Conservation (phyloP, 2,888 invertebrate genomes). For the Perithous albicinctus region DNA sequence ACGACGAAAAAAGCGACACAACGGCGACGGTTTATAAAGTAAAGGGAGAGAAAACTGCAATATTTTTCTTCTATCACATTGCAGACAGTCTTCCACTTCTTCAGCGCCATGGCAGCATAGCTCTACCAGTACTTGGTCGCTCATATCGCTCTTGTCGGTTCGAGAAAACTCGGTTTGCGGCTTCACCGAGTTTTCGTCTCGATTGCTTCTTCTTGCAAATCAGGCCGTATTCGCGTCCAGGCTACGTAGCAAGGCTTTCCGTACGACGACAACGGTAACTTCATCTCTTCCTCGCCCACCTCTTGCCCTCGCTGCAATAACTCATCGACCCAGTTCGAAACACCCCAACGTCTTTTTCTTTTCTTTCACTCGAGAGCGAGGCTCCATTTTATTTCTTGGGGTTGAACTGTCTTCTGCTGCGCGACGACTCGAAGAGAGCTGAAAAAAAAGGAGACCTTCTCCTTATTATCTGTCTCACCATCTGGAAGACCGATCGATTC, state of each 20-base stretch:
- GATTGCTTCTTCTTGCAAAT: slow-evolving; percentile 60
- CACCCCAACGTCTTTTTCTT: slow-evolving; percentile 17
- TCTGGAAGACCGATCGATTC: slow-evolving; percentile 7
- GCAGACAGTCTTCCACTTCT: slow-evolving; percentile 26
- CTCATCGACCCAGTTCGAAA: slow-evolving; percentile 66
- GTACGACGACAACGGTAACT: slow-evolving; percentile 34
- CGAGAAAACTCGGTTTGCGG: slow-evolving; percentile 13
- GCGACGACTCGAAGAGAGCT: neutral
- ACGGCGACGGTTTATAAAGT: neutral
- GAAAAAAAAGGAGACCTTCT: neutral
- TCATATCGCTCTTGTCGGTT: slow-evolving; percentile 16
- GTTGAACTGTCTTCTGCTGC: neutral
- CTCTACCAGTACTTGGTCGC: neutral
- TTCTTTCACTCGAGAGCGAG: slow-evolving; percentile 11
- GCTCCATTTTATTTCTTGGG: slow-evolving; percentile 18
- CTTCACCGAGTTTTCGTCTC: slow-evolving; percentile 43
- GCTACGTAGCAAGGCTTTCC: slow-evolving; percentile 16
- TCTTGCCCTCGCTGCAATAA: slow-evolving; percentile 57
- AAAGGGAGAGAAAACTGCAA: slow-evolving; percentile 22
- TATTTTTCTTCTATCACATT: slow-evolving; percentile 5
- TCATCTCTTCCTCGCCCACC: slow-evolving; percentile 22
- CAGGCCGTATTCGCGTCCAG: slow-evolving; percentile 45
- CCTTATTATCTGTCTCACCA: neutral
- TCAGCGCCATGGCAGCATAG: neutral
- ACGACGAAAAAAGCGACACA: neutral